Evolutionary conservation across 2,113 vertebrate genomes (phyloP).

Genomic region (Collichthys lucidus): DNA sequence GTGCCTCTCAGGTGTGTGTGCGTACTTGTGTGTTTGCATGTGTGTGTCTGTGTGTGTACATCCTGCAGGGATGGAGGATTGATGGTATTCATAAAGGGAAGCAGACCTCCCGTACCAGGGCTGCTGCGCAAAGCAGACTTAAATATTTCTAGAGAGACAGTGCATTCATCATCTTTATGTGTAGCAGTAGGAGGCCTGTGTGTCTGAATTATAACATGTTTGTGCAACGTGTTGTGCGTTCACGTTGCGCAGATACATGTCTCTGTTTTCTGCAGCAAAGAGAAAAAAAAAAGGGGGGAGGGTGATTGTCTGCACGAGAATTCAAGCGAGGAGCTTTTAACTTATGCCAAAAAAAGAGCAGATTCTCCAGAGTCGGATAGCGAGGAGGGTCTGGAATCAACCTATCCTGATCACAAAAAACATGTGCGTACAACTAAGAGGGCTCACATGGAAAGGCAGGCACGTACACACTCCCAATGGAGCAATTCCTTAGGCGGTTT

Average conservation of each 20-base stretch:
- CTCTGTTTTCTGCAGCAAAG: constrained; percentile 41
- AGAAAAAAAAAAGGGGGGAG: constrained; percentile 36
- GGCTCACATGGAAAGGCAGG: constrained; percentile 62
- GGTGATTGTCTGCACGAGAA: constrained; percentile 74
- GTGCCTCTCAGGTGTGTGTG: constrained; percentile 73
- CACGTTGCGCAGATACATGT: constrained; percentile 62
- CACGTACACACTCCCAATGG: constrained; percentile 71
- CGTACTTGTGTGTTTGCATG: not conserved
- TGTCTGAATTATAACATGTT: constrained; percentile 61
- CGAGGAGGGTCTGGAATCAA: constrained; percentile 70
- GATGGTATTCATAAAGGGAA: constrained; percentile 84
- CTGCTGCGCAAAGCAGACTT: constrained; percentile 76
- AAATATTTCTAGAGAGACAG: constrained; percentile 77
- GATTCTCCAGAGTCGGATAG: constrained; percentile 67
- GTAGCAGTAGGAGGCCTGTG: constrained; percentile 55
- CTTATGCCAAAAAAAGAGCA: constrained; percentile 67
- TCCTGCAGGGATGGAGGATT: constrained; percentile 75
- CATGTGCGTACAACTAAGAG: constrained; percentile 66
- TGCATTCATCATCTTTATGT: constrained; percentile 84
- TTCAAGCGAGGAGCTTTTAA: constrained; percentile 72
- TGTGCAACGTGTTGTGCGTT: constrained; percentile 63
- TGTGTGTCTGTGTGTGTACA: constrained; percentile 62
- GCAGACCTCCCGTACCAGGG: constrained; percentile 76
- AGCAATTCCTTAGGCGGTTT: constrained; percentile 69
- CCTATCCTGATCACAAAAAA: constrained; percentile 73